Percentiles rank a stretch among this genome's conserved stretches.
Conservation (phyloP, 2,888 invertebrate species). For the Luperina testacea region DNA sequence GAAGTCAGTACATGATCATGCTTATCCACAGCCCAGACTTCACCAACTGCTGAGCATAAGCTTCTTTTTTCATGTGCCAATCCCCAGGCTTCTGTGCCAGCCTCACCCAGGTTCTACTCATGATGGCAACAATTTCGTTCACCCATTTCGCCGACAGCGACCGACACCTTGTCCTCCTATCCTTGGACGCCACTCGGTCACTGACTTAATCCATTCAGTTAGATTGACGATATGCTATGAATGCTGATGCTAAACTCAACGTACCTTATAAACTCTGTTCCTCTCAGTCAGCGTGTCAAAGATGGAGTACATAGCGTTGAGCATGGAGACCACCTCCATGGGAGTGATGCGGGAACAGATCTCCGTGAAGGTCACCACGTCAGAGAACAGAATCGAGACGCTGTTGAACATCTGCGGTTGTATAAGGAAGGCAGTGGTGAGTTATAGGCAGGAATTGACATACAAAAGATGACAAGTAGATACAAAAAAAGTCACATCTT, state of each 20-base stretch:
- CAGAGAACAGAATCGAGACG: constrained; percentile 98
- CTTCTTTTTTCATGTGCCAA: not conserved
- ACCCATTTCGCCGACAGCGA: too few species aligned
- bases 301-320: constrained; percentile 99
- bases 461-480: not conserved
- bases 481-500: not conserved
- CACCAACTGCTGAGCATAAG: not conserved
- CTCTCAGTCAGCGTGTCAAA: constrained; percentile 98
- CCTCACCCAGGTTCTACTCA: too few species aligned
- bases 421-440: constrained; percentile 5
- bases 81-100: not conserved
- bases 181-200: not conserved
- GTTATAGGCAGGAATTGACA: not conserved
- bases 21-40: not conserved
- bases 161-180: not conserved
- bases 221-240: not conserved
- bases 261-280: constrained; percentile 98
- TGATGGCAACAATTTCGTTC: too few species aligned
- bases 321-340: constrained; percentile 99
- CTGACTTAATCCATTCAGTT: not conserved
- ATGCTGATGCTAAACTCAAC: constrained; percentile 4
- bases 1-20: not conserved
- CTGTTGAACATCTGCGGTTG: constrained; percentile 96
- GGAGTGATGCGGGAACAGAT: constrained; percentile 98
- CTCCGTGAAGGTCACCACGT: constrained; percentile 99